Evolutionary conservation across 2,888 invertebrate species (phyloP).

Genomic region (Mamestra brassicae): DNA sequence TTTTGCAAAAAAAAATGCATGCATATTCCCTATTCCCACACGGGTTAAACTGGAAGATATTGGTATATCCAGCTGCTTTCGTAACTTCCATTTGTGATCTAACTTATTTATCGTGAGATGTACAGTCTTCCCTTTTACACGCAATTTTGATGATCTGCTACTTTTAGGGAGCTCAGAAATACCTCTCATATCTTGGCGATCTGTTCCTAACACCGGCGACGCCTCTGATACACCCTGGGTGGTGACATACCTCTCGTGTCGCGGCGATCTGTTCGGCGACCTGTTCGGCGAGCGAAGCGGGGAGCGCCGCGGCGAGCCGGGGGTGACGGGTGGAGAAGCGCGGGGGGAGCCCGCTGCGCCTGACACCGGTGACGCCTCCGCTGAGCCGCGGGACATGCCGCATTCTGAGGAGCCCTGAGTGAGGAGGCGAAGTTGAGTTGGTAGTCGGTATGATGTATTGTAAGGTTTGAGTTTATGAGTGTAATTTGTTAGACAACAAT

Average conservation of each 20-base stretch:
- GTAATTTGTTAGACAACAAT: too few species aligned
- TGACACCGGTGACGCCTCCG: conserved; percentile 86
- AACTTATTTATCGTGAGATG: too few species aligned
- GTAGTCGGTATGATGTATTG: too few species aligned
- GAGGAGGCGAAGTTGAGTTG: not conserved
- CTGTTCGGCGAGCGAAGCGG: conserved; percentile 82
- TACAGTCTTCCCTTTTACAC: too few species aligned
- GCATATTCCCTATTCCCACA: too few species aligned
- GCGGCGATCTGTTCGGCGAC: conserved; percentile 84
- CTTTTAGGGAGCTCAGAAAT: not conserved
- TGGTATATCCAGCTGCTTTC: not conserved
- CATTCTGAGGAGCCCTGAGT: conserved; percentile 87
- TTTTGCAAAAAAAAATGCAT: too few species aligned
- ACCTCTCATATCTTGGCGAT: not conserved
- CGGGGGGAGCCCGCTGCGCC: conserved; percentile 81
- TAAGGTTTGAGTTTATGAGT: too few species aligned
- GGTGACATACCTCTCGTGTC: conserved; percentile 79
- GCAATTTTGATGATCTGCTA: too few species aligned
- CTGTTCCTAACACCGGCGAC: not conserved
- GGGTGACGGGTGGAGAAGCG: conserved; percentile 84
- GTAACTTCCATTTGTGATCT: not conserved
- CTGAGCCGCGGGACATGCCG: conserved; percentile 87
- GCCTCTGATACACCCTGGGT: not conserved
- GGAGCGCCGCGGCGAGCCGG: conserved; percentile 85
- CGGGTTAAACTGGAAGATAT: not conserved